Conservation (phyloP, 1,140 invertebrate species). For the Hirudo medicinalis region DNA sequence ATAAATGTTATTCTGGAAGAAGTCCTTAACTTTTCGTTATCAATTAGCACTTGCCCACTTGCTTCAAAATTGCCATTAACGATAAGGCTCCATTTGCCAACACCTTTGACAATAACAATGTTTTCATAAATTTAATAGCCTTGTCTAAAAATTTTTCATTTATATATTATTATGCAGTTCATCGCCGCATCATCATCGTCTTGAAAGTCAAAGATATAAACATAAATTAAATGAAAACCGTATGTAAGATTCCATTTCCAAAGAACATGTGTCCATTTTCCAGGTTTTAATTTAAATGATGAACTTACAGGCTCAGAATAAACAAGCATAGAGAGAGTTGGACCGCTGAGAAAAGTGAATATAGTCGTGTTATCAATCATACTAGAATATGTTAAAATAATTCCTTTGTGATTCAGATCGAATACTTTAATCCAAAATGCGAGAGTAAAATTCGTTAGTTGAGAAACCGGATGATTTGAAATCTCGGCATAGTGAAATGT, state of each 20-base stretch:
- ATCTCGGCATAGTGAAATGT: background rate
- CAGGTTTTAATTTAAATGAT: constrained; percentile 20
- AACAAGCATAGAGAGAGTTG: constrained; percentile 1
- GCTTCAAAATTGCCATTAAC: background rate
- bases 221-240: constrained; percentile 23
- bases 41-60: background rate
- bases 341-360: constrained; percentile 1
- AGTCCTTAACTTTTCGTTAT: constrained; percentile 20
- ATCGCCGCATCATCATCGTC: constrained; percentile 18
- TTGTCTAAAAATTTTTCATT: no score
- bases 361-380: background rate
- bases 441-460: constrained; percentile 12
- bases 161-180: background rate
- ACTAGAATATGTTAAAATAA: background rate
- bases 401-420: constrained; percentile 18
- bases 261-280: background rate
- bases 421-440: constrained; percentile 8
- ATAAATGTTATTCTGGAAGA: constrained; percentile 35
- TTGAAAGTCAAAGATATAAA: constrained; percentile 28
- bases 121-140: background rate
- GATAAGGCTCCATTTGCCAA: background rate
- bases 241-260: constrained; percentile 15
- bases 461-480: constrained; percentile 13
- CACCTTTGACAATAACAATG: background rate
- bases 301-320: constrained; percentile 5